Percentiles rank a stretch among this genome's conserved stretches.
Conservation (phyloP, 2,888 invertebrate species). For the Podotricha telesiphe region DNA sequence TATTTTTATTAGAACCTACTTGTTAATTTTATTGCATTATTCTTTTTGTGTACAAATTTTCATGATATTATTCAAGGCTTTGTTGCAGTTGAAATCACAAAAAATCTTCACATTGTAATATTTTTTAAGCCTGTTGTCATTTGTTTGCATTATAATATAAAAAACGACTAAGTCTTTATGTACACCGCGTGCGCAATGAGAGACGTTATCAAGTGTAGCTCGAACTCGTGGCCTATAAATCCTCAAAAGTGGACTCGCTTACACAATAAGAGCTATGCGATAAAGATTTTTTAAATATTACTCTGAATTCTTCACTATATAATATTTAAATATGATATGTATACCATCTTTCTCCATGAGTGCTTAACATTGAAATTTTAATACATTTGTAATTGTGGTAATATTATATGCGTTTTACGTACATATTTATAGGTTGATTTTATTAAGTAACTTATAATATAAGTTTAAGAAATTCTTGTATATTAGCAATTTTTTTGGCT, state of each 20-base stretch:
- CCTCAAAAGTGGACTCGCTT: constrained; percentile 69
- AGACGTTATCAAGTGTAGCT: constrained; percentile 77
- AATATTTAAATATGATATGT: neutral
- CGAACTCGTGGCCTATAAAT: constrained; percentile 73
- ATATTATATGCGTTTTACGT: too few relatives aligned
- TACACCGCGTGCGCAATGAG: constrained; percentile 57
- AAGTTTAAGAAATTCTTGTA: too few relatives aligned
- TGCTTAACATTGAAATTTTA: too few relatives aligned
- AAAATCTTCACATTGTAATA: constrained; percentile 25
- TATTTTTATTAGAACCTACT: constrained; percentile 9
- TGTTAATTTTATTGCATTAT: constrained; percentile 5
- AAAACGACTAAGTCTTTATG: constrained; percentile 51
- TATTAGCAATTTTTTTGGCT: too few relatives aligned
- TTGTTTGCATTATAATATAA: constrained; percentile 54
- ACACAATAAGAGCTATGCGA: constrained; percentile 72
- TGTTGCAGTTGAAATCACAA: constrained; percentile 5
- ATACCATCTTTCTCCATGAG: too few relatives aligned
- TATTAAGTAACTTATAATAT: too few relatives aligned
- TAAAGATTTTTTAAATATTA: neutral
- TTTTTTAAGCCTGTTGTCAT: constrained; percentile 53
- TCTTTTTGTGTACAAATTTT: neutral
- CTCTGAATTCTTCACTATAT: neutral
- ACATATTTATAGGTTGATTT: too few relatives aligned
- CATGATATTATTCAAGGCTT: neutral
- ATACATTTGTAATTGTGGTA: too few relatives aligned